A percentile compares a stretch with the other conserved stretches of the same genome.
Conservation (phyloP, 2,888 invertebrate genomes). For the Acronicta aceris region DNA sequence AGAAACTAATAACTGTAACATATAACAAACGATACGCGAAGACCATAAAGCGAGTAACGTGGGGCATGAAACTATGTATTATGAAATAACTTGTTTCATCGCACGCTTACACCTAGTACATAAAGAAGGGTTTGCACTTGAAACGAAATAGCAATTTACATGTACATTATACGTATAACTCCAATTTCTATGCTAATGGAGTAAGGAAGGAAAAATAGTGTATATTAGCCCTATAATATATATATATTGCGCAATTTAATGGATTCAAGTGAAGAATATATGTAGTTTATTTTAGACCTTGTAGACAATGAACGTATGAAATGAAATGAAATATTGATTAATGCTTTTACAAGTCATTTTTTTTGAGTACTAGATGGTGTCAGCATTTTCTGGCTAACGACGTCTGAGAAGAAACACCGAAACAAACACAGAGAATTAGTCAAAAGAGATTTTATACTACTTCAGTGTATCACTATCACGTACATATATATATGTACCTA, state of each 20-base stretch:
- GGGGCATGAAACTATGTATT: slow-evolving; percentile 49
- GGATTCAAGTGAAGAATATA: slow-evolving; percentile 2
- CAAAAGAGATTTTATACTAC: no score
- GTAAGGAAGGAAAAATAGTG: slow-evolving; percentile 31
- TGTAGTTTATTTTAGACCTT: neutral
- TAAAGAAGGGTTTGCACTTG: slow-evolving; percentile 35
- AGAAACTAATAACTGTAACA: slow-evolving; percentile 45
- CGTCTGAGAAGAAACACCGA: no score
- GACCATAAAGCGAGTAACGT: slow-evolving; percentile 41
- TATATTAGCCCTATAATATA: slow-evolving; percentile 4
- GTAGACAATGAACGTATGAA: neutral
- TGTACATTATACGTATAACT: slow-evolving; percentile 44
- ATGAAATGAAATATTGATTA: no score
- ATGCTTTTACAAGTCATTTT: no score
- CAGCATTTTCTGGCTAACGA: no score
- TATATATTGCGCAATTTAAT: slow-evolving; percentile 28
- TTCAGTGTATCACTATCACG: no score
- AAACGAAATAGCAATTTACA: slow-evolving; percentile 46
- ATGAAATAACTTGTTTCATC: slow-evolving; percentile 50
- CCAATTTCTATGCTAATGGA: slow-evolving; percentile 47
- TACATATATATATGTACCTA: no score
- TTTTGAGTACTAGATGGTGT: no score
- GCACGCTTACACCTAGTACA: slow-evolving; percentile 27
- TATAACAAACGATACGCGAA: slow-evolving; percentile 40
- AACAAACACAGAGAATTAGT: no score